Percentiles rank a stretch among this genome's conserved stretches.
phyloP scores from a whole-genome alignment of 2,888 invertebrate species.

The Anaspis maculata region DNA sequence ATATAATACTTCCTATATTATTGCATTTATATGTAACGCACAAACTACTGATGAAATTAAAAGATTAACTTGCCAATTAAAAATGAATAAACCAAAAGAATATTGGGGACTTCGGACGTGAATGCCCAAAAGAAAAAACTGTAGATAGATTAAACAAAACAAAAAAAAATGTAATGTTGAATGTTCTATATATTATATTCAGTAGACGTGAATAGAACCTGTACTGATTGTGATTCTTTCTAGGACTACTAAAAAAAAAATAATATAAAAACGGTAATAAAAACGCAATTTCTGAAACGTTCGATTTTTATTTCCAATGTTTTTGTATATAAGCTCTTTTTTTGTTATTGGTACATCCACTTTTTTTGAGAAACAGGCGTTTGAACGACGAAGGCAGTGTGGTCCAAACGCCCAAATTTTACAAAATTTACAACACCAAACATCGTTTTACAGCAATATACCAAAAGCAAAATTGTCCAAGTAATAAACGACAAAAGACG shows the following conservation, averaged over 20 bases:
- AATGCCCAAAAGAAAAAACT: slow-evolving; percentile 3
- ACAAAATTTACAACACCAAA: slow-evolving; percentile 11
- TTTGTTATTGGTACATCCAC: no score
- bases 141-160: no score
- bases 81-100: no score
- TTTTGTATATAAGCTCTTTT: no score
- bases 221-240: slow-evolving; percentile 28
- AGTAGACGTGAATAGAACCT: slow-evolving; percentile 9
- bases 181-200: slow-evolving; percentile 14
- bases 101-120: no score
- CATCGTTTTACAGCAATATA: background rate
- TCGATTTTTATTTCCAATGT: slow-evolving; percentile 4
- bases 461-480: slow-evolving; percentile 2
- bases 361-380: slow-evolving; percentile 17
- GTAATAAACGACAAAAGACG: no score
- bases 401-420: slow-evolving; percentile 22
- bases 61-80: no score
- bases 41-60: no score
- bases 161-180: slow-evolving; percentile 15
- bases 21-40: no score
- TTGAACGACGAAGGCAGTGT: slow-evolving; percentile 30
- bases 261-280: no score
- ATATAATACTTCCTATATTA: no score
- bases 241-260: slow-evolving; percentile 21
- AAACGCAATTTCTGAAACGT: slow-evolving; percentile 15